A percentile compares a stretch with the other conserved stretches of the same genome.
Evolutionary conservation across 2,113 vertebrate species (phyloP).

Genomic region (Pitta sordida): DNA sequence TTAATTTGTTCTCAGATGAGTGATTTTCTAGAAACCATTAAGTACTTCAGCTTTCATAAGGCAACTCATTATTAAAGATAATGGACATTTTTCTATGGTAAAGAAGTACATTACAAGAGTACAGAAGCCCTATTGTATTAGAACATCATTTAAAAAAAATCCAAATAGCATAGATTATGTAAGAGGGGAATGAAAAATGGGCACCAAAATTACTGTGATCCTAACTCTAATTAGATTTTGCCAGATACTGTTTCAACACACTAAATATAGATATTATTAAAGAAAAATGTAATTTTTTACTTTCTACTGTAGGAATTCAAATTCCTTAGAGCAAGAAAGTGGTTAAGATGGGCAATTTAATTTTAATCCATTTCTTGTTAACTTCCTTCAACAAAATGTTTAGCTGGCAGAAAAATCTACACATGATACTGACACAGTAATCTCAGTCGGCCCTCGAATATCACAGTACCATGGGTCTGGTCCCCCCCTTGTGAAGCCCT

Average conservation of each 20-base stretch:
- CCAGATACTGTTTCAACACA: background rate
- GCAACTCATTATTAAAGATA: background rate
- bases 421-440: background rate
- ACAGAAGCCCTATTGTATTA: background rate
- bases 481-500: too few species aligned
- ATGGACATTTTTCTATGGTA: background rate
- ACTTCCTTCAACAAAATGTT: background rate
- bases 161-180: background rate
- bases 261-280: background rate
- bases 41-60: background rate
- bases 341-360: background rate
- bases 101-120: background rate
- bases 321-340: background rate
- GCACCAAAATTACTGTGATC: background rate
- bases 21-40: background rate
- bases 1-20: background rate
- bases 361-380: background rate
- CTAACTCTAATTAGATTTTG: background rate
- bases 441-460: too few species aligned
- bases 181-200: background rate
- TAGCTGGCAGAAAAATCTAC: background rate
- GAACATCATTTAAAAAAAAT: background rate
- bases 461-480: too few species aligned
- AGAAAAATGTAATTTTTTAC: background rate
- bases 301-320: background rate